A percentile compares a stretch with the other conserved stretches of the same genome.
These are phyloP conservation scores for Miichthys miiuy DNA, from an alignment of 2,797 vertebrate genomes.

Conservation along the genomic window DNA sequence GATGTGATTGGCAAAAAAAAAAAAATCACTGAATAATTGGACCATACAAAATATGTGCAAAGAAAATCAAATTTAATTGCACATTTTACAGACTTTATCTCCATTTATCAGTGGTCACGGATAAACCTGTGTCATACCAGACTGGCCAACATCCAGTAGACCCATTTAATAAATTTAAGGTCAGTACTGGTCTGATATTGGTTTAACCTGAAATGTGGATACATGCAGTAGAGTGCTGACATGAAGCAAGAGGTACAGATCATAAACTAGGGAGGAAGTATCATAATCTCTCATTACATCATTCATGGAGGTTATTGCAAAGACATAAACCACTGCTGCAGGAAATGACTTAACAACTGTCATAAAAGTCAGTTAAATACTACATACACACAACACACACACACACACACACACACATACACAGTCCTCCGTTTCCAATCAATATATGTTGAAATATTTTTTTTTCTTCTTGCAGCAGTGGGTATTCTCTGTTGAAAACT, in stretches of 20 bases:
- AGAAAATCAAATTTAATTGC: constrained; percentile 41
- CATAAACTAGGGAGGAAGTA: constrained; percentile 82
- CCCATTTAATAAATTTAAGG: constrained; percentile 25
- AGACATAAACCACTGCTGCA: constrained; percentile 81
- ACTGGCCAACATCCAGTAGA: constrained; percentile 28
- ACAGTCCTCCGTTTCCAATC: constrained; percentile 64
- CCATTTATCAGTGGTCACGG: constrained; percentile 6
- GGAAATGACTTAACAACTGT: constrained; percentile 86
- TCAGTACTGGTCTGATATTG: constrained; percentile 27
- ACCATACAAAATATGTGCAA: constrained; percentile 12
- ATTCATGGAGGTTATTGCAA: constrained; percentile 82
- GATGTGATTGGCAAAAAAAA: neutral
- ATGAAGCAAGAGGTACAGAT: constrained; percentile 68
- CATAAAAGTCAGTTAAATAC: constrained; percentile 84
- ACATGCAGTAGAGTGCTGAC: constrained; percentile 47
- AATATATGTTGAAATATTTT: constrained; percentile 76
- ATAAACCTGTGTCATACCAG: constrained; percentile 26
- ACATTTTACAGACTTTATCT: constrained; percentile 40
- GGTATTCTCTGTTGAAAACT: constrained; percentile 22
- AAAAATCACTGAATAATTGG: constrained; percentile 24
- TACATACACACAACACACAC: constrained; percentile 47
- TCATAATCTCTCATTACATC: constrained; percentile 83
- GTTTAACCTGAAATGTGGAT: constrained; percentile 33
- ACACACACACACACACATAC: constrained; percentile 41
- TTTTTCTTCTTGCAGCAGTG: constrained; percentile 24